Evolutionary conservation across 64 coral and sea anemone species (phyloP).

Genomic region (Acropora yongei): DNA sequence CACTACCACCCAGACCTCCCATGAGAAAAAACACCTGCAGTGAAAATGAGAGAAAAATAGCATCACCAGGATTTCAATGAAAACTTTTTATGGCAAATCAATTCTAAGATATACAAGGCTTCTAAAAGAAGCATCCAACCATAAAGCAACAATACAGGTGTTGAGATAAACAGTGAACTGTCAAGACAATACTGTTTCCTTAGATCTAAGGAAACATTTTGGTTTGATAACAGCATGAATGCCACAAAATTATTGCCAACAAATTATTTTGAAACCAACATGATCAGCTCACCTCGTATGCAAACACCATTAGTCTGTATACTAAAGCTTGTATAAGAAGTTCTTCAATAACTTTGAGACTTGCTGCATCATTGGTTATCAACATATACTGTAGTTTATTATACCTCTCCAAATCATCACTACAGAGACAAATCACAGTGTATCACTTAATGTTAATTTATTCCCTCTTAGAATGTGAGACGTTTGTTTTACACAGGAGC

Average conservation of each 20-base stretch:
- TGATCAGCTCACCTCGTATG: conserved; percentile 75
- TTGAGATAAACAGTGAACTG: too few relatives aligned
- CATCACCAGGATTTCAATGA: too few relatives aligned
- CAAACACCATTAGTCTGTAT: conserved; percentile 96
- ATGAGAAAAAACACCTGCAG: conserved; percentile 84
- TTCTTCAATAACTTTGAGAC: conserved; percentile 80
- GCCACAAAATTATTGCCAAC: too few relatives aligned
- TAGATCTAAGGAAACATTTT: not conserved
- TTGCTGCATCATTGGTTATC: conserved; percentile 87
- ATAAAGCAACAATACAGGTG: too few relatives aligned
- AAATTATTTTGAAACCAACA: not conserved
- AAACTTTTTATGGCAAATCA: too few relatives aligned
- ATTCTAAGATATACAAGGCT: too few relatives aligned
- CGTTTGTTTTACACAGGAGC: too few relatives aligned
- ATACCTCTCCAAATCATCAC: conserved; percentile 80
- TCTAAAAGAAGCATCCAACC: too few relatives aligned
- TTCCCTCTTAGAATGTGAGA: too few relatives aligned
- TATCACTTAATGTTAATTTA: too few relatives aligned
- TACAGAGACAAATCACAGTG: conserved; percentile 24
- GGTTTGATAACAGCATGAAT: not conserved
- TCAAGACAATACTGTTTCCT: too few relatives aligned
- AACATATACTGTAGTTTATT: conserved; percentile 86
- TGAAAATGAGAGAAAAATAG: not conserved
- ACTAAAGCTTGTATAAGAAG: conserved; percentile 93
- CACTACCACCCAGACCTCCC: conserved; percentile 74